Evolutionary conservation across 2,113 vertebrate species (phyloP).

Genomic region (Polypterus senegalus): DNA sequence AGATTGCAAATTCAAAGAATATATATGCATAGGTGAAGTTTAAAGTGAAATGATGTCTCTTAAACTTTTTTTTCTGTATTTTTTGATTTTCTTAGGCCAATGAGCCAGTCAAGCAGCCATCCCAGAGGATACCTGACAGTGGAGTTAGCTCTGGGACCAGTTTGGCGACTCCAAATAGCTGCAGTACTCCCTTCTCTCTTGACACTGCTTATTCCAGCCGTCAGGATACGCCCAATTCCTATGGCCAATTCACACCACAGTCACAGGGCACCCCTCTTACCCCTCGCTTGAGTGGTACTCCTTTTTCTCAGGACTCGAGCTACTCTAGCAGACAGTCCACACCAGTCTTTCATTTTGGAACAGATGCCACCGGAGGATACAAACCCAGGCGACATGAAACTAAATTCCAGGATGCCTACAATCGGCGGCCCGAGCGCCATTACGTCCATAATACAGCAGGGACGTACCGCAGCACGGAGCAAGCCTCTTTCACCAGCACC

Average conservation of each 20-base stretch:
- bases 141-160: slow-evolving; percentile 47
- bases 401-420: slow-evolving; percentile 91
- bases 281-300: slow-evolving; percentile 69
- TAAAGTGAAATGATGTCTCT: not conserved
- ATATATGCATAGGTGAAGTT: no score
- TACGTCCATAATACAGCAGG: slow-evolving; percentile 55
- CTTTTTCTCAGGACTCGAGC: slow-evolving; percentile 88
- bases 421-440: slow-evolving; percentile 75
- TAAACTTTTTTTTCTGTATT: slow-evolving; percentile 1
- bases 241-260: slow-evolving; percentile 70
- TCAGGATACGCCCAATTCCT: slow-evolving; percentile 87
- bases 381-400: slow-evolving; percentile 77
- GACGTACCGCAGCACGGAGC: slow-evolving; percentile 57
- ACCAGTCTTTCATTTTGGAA: slow-evolving; percentile 68
- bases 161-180: slow-evolving; percentile 66
- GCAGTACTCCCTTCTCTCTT: slow-evolving; percentile 75
- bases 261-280: slow-evolving; percentile 84
- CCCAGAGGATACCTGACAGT: slow-evolving; percentile 60
- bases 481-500: slow-evolving; percentile 20
- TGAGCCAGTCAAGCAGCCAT: slow-evolving; percentile 60
- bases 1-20: no score
- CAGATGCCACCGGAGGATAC: slow-evolving; percentile 58
- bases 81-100: slow-evolving; percentile 32
- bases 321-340: slow-evolving; percentile 91
- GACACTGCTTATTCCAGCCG: slow-evolving; percentile 93